These are phyloP conservation scores for Plutomurus gul DNA, from an alignment of 1,140 invertebrate genomes.

Conservation along the genomic window DNA sequence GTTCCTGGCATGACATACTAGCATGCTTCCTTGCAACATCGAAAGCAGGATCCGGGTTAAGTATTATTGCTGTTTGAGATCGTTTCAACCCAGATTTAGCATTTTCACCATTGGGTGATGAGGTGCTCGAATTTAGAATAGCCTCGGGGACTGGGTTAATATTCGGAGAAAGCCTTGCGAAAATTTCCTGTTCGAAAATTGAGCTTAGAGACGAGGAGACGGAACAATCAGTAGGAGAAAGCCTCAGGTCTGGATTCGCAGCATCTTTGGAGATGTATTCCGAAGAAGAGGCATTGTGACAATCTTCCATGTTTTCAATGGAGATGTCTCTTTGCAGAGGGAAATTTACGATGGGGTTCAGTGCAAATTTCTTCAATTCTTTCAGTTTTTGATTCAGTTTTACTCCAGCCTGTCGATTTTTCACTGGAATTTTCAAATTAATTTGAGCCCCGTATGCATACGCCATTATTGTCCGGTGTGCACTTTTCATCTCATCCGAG, in stretches of 20 bases:
- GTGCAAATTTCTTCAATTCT: neutral
- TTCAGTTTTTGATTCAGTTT: neutral
- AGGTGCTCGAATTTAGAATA: neutral
- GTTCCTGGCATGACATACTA: neutral
- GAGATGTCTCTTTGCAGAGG: neutral
- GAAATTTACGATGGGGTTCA: neutral
- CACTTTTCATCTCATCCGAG: neutral
- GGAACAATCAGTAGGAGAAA: too few relatives aligned
- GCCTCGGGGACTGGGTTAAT: neutral
- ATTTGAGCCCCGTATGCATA: neutral
- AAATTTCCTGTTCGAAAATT: too few relatives aligned
- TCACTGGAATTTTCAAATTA: neutral
- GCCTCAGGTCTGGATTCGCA: too few relatives aligned
- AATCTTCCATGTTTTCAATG: neutral
- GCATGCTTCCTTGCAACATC: neutral
- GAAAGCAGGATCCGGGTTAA: neutral
- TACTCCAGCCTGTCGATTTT: neutral
- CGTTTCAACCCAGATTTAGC: neutral
- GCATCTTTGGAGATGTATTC: neutral
- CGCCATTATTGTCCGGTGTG: neutral
- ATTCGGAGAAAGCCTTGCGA: too few relatives aligned
- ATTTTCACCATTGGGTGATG: neutral
- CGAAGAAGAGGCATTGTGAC: neutral
- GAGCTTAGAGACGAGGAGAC: too few relatives aligned
- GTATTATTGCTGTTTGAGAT: neutral